Percentiles rank a stretch among this genome's conserved stretches.
These are phyloP conservation scores for Tachina grossa DNA, from an alignment of 2,888 invertebrate species.

Conservation along the genomic window DNA sequence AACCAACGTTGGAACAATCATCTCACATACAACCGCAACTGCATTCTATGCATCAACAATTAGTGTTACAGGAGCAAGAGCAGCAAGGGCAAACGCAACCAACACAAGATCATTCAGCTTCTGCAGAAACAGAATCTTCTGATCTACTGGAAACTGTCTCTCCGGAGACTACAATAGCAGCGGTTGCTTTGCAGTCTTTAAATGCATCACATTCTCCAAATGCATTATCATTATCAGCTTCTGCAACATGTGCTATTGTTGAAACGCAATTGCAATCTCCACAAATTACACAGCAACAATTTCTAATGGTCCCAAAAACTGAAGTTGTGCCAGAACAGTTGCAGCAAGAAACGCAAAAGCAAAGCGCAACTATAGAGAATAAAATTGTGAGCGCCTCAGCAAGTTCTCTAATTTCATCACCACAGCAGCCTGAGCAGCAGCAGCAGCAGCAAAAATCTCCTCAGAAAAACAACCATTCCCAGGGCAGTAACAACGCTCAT, in stretches of 20 bases:
- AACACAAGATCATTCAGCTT: background rate
- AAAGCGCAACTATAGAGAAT: conserved; percentile 26
- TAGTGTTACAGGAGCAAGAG: conserved; percentile 17
- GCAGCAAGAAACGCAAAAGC: conserved; percentile 50
- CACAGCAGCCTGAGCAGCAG: conserved; percentile 57
- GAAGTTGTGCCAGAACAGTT: conserved; percentile 57
- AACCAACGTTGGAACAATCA: conserved; percentile 31
- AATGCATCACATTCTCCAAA: conserved; percentile 58
- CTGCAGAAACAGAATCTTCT: conserved; percentile 2
- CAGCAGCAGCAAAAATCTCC: conserved; percentile 66
- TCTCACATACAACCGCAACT: conserved; percentile 17
- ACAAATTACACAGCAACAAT: conserved; percentile 45
- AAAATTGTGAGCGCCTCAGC: conserved; percentile 2
- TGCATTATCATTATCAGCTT: background rate
- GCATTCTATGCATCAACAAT: conserved; percentile 61
- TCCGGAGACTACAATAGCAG: conserved; percentile 66
- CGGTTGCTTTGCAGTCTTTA: conserved; percentile 66
- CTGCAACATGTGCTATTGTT: background rate
- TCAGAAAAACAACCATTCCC: conserved; percentile 58
- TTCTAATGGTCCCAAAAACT: conserved; percentile 16
- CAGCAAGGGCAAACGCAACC: conserved; percentile 57
- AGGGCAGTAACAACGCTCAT: conserved; percentile 36
- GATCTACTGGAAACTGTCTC: conserved; percentile 54
- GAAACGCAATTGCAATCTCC: conserved; percentile 11
- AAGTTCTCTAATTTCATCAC: conserved; percentile 37